These are phyloP conservation scores for Campylomormyrus tamandua DNA, from an alignment of 2,113 vertebrate genomes.

Conservation along the genomic window DNA sequence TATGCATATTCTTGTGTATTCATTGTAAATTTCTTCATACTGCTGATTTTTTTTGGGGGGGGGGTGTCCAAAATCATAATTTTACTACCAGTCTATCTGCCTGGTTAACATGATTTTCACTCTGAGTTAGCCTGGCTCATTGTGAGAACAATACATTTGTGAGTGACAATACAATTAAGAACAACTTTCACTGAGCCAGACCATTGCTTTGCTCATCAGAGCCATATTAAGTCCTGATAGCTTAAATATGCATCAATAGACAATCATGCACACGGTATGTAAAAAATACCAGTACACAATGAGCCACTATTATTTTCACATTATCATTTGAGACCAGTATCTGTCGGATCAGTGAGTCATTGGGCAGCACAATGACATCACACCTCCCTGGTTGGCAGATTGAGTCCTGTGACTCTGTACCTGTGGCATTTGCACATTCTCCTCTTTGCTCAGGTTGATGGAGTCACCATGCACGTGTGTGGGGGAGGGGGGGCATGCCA, in stretches of 20 bases:
- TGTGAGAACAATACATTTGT: not conserved
- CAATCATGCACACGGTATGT: not conserved
- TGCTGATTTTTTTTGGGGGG: not conserved
- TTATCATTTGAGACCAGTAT: not conserved
- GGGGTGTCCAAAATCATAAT: too few relatives aligned
- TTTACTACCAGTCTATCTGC: too few relatives aligned
- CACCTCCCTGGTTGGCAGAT: not conserved
- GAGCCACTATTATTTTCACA: not conserved
- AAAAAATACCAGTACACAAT: not conserved
- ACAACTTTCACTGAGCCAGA: not conserved
- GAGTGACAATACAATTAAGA: not conserved
- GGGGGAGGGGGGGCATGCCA: not conserved
- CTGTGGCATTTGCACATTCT: not conserved
- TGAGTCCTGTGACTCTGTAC: not conserved
- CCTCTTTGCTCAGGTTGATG: not conserved
- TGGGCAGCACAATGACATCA: not conserved
- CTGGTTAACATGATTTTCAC: too few relatives aligned
- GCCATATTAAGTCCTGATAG: not conserved
- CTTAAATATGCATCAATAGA: not conserved
- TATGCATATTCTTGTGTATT: not conserved
- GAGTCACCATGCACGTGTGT: not conserved
- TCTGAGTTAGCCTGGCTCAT: not conserved
- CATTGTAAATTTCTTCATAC: not conserved
- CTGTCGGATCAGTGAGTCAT: not conserved
- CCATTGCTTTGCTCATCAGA: not conserved